phyloP scores from a whole-genome alignment of 1,140 invertebrate species.

The Drosophila leontia region DNA sequence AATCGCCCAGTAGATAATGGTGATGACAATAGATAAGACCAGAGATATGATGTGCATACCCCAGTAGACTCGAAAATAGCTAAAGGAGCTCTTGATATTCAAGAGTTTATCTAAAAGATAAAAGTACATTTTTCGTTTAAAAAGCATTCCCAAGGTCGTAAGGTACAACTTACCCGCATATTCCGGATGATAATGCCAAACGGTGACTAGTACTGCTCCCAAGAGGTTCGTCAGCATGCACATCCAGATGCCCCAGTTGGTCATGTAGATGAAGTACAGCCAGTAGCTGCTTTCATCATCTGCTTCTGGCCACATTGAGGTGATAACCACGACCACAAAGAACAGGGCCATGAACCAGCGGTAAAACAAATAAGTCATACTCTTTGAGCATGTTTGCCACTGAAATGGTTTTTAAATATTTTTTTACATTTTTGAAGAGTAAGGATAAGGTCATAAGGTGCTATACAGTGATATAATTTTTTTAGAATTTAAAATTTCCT shows the following conservation, averaged over 20 bases:
- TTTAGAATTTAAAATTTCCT: too few relatives aligned
- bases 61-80: slow-evolving; percentile 87
- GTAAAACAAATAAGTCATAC: slow-evolving; percentile 86
- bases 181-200: slow-evolving; percentile 81
- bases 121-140: neutral
- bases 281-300: slow-evolving; percentile 79
- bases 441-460: too few relatives aligned
- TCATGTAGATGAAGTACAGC: slow-evolving; percentile 89
- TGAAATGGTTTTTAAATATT: slow-evolving; percentile 52
- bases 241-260: slow-evolving; percentile 90
- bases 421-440: too few relatives aligned
- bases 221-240: slow-evolving; percentile 85
- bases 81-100: slow-evolving; percentile 66
- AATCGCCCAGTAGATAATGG: slow-evolving; percentile 87
- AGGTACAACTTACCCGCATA: slow-evolving; percentile 70
- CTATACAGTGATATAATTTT: too few relatives aligned
- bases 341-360: slow-evolving; percentile 86
- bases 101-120: slow-evolving; percentile 68
- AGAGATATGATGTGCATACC: slow-evolving; percentile 86
- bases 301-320: slow-evolving; percentile 84
- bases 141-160: neutral
- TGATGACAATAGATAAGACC: slow-evolving; percentile 87
- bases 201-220: slow-evolving; percentile 74
- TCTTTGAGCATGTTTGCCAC: slow-evolving; percentile 86
- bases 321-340: slow-evolving; percentile 86